These are phyloP conservation scores for Chrysodeixis includens DNA, from an alignment of 2,888 invertebrate genomes.

Conservation along the genomic window DNA sequence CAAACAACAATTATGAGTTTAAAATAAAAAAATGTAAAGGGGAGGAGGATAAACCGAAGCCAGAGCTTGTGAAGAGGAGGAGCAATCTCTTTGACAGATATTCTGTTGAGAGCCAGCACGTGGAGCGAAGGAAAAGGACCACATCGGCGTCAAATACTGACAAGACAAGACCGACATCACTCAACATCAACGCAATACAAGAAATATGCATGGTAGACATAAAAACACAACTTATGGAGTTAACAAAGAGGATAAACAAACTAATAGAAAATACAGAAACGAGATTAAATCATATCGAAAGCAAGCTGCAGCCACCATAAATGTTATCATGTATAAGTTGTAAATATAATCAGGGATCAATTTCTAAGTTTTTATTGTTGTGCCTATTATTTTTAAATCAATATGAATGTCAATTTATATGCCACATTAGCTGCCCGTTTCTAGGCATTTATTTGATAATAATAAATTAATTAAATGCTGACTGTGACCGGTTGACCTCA, in stretches of 20 bases:
- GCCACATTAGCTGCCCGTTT: too few relatives aligned
- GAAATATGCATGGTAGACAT: slow-evolving; percentile 86
- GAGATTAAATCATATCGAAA: slow-evolving; percentile 74
- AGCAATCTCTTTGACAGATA: slow-evolving; percentile 84
- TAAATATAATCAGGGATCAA: slow-evolving; percentile 7
- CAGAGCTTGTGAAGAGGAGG: slow-evolving; percentile 79
- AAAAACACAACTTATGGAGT: slow-evolving; percentile 79
- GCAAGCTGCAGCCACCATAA: slow-evolving; percentile 70
- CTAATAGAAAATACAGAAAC: slow-evolving; percentile 76
- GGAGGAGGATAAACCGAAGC: slow-evolving; percentile 72
- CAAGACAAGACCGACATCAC: slow-evolving; percentile 75
- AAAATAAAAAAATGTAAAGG: slow-evolving; percentile 73
- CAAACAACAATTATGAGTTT: slow-evolving; percentile 84
- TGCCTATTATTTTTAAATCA: background rate
- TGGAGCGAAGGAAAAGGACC: slow-evolving; percentile 79
- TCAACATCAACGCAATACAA: slow-evolving; percentile 82
- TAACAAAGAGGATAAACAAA: slow-evolving; percentile 81
- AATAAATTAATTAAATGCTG: too few relatives aligned
- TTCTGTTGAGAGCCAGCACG: slow-evolving; percentile 81
- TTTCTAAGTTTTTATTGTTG: background rate
- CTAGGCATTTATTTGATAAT: too few relatives aligned
- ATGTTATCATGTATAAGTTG: background rate
- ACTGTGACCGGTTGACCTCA: too few relatives aligned
- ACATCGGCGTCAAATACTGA: slow-evolving; percentile 72
- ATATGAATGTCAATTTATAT: too few relatives aligned